Base-by-base conservation (phyloP, 2,113 vertebrate species). In the Coryphaenoides rupestris region DNA sequence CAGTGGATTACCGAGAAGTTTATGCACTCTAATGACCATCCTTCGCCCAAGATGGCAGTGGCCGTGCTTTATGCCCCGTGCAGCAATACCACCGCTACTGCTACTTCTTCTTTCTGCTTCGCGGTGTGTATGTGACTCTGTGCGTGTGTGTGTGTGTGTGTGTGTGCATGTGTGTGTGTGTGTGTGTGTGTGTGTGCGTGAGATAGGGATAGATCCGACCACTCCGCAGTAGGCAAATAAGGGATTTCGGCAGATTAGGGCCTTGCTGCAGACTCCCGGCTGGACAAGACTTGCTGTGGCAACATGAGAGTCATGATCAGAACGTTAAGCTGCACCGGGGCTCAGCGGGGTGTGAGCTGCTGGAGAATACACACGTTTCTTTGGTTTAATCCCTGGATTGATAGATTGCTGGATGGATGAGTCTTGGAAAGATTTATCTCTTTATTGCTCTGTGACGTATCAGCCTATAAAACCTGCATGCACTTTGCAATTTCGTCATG, bases 241-340 rank as follows among this genome's bases (percentile, higher is more conserved):
- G 75, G 79, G 87, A 86, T 90, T 89, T 87, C 58, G 28, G 59
- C 28, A 83, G 86, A 89, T 90, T 89, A 88, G 58, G 68, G 15
- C 55, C 53, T 62, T 72, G 70, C 59, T 75, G 75, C 76, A 86
- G 83, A 79, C 66, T 74, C 70, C 74, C 68, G 68, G 70, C 66
- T 65, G 70, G 53, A 77, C 62, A 69, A 78, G 81, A 81, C 74
- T 81, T 75, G 77, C 45, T 70, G 69, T 81, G 69, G 66, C 65
- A 74, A 66, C 80, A 81, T 80, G 63, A 78, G 73, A 89, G 84
- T 75, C 79, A 77, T 78, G 82, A 86, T 85, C 84, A 86, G 72
- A 21, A 40, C 47, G 71, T 80, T 87, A 89, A 89, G 89, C 86
- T 85, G 33, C 26, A 33, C 72, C 55, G 54, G 28, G 75, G 77